These are phyloP conservation scores for Psettodes erumei DNA, from an alignment of 2,113 vertebrate species.

Conservation along the genomic window DNA sequence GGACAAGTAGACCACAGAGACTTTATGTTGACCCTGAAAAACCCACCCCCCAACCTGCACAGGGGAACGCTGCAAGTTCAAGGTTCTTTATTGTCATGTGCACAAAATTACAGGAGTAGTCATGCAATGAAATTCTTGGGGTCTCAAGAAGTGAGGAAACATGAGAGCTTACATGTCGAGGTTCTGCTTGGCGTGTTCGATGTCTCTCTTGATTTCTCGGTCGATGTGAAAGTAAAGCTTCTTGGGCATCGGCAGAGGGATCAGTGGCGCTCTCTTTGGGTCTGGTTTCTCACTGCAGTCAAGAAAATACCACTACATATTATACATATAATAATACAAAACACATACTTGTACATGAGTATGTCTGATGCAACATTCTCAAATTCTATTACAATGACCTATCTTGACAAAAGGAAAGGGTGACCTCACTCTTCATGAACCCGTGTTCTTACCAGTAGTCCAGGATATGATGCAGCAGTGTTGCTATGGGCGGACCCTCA, in stretches of 20 bases:
- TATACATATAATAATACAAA: background rate
- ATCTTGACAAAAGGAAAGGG: background rate
- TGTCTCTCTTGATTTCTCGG: slow-evolving; percentile 85
- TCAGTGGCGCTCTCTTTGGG: slow-evolving; percentile 79
- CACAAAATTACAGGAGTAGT: too few relatives aligned
- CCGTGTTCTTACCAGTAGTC: slow-evolving; percentile 82
- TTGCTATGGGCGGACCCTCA: slow-evolving; percentile 85
- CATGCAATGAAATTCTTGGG: too few relatives aligned
- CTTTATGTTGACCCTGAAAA: background rate
- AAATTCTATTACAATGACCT: background rate
- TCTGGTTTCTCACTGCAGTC: slow-evolving; percentile 82
- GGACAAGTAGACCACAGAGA: background rate
- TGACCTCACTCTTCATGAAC: background rate
- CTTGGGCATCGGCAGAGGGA: slow-evolving; percentile 85
- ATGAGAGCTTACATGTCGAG: slow-evolving; percentile 85
- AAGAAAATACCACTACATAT: background rate
- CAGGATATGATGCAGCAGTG: slow-evolving; percentile 84
- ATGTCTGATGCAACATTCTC: background rate
- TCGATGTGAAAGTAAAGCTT: slow-evolving; percentile 89
- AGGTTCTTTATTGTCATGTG: too few relatives aligned
- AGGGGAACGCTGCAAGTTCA: too few relatives aligned
- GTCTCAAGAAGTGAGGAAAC: background rate
- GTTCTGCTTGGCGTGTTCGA: slow-evolving; percentile 88
- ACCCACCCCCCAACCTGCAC: background rate
- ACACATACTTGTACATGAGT: background rate